Evolutionary conservation across 2,888 invertebrate species (phyloP), one percentile per base, ranked within the genome.

Genomic region (Unio pictorum): DNA sequence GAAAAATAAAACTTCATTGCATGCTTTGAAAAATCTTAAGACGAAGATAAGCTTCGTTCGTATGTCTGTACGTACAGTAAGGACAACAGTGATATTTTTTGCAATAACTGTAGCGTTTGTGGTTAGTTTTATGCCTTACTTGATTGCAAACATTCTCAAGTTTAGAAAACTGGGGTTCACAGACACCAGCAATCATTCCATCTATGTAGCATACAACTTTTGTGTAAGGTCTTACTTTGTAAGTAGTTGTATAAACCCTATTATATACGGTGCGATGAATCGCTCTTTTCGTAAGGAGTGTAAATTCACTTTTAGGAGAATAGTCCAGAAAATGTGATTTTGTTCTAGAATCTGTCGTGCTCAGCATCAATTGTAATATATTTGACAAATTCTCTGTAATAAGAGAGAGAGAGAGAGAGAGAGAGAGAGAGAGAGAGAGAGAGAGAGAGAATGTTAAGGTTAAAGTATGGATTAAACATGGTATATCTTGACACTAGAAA

Each of bases 141-240:
- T 85, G 15, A 76, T 83, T 6, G 78, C 80, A 17, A 82, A 81
- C 56, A 74, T 83, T 60, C 69, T 86, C 15, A 80, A 78, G 70
- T 81, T 79, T 20, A 81, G 80, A 11, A 76, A 83, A 66, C 68
- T 80, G 20, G 80, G 78, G 45, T 81, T 84, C 66, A 67, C 78
- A 26, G 76, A 77, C 23, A 75, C 80, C 30, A 60, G 75, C 28
- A 68, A 73, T 18, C 65, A 72, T 5, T 62, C 69, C 1, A 78
- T 80, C 59, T 81, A 82, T 66, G 70, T 84, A 15, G 63, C 80
- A 23, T 84, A 83, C 70, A 84, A 84, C 67, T 73, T 86, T 28
- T 81, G 80, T 65, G 82, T 81, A 34, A 76, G 85, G n/a, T 82
- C 83, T 20, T 83, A 82, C 69, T 83, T 85, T 62, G 75, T 85